A percentile compares a stretch with the other conserved stretches of the same genome.
Conservation (phyloP, 2,888 invertebrate genomes). For the Omphaloscelis lunosa region DNA sequence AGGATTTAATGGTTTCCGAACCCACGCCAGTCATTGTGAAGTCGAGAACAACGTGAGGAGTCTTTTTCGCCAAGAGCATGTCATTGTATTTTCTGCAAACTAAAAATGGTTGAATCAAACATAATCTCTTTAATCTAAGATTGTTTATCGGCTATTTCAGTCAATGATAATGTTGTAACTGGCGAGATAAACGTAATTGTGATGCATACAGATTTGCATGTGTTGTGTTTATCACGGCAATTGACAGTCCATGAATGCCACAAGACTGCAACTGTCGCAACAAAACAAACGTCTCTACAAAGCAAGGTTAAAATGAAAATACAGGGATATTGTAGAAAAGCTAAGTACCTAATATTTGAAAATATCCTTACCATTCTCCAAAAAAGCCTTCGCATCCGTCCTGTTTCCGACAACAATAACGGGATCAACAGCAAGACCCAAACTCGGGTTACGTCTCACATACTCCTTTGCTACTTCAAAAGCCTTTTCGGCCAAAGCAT, state of each 20-base stretch:
- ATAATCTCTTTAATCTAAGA: constrained; percentile 22
- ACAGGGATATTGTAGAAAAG: not conserved
- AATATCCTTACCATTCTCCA: constrained; percentile 92
- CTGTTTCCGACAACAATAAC: constrained; percentile 93
- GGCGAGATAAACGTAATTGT: constrained; percentile 15
- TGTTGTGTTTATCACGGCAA: constrained; percentile 10
- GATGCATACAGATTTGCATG: constrained; percentile 28
- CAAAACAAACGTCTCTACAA: not conserved
- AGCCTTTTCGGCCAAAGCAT: constrained; percentile 93
- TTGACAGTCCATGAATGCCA: constrained; percentile 16
- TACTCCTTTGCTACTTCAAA: constrained; percentile 93
- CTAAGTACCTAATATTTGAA: not conserved
- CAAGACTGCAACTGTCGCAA: constrained; percentile 7
- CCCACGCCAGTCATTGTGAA: constrained; percentile 95
- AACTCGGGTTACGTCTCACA: constrained; percentile 92
- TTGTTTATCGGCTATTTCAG: constrained; percentile 11
- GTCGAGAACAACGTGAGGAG: constrained; percentile 95
- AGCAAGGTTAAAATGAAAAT: constrained; percentile 4
- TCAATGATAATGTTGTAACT: constrained; percentile 1
- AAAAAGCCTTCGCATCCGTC: constrained; percentile 93
- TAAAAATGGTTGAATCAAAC: constrained; percentile 72
- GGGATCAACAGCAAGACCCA: constrained; percentile 92
- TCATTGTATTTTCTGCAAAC: constrained; percentile 94
- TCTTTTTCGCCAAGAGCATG: constrained; percentile 91
- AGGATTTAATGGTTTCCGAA: constrained; percentile 96